Evolutionary conservation across 2,888 invertebrate genomes (phyloP).

Genomic region (Sipunculus nudus): DNA sequence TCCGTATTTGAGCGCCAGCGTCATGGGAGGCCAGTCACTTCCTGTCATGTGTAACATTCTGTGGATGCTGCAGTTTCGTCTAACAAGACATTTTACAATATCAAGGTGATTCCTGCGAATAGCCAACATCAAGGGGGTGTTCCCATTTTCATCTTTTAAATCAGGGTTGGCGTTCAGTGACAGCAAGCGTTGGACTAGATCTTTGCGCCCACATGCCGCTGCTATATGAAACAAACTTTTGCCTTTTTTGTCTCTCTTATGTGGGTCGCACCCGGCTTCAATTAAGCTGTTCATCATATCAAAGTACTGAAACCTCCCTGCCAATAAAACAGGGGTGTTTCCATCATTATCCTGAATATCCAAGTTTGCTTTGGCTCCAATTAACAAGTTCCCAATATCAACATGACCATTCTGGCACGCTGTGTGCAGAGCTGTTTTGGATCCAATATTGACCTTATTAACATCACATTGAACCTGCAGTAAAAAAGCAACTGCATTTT

Average conservation of each 20-base stretch:
- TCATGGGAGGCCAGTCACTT: conserved; percentile 4
- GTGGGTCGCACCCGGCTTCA: conserved; percentile 5
- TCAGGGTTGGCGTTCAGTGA: conserved; percentile 12
- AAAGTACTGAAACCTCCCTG: conserved; percentile 16
- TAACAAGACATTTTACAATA: conserved; percentile 8
- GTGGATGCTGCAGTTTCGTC: conserved; percentile 11
- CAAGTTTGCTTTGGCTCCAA: conserved; percentile 8
- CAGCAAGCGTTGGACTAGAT: background rate
- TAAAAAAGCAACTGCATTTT: conserved; percentile 13
- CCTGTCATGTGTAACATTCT: conserved; percentile 2
- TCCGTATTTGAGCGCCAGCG: conserved; percentile 9
- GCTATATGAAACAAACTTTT: conserved; percentile 14
- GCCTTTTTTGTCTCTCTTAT: background rate
- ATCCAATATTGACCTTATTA: conserved; percentile 11
- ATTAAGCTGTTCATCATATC: conserved; percentile 7
- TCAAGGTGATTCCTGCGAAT: conserved; percentile 10
- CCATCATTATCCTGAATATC: conserved; percentile 14
- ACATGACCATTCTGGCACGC: conserved; percentile 19
- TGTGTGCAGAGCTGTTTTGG: conserved; percentile 23
- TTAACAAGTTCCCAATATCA: conserved; percentile 11
- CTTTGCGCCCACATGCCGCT: conserved; percentile 4
- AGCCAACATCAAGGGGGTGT: conserved; percentile 16
- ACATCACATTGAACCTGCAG: conserved; percentile 11
- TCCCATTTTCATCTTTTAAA: conserved; percentile 11
- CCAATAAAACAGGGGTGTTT: conserved; percentile 20